Evolutionary conservation across 2,888 invertebrate genomes (phyloP).

Genomic region (Drosophila gaucha): DNA sequence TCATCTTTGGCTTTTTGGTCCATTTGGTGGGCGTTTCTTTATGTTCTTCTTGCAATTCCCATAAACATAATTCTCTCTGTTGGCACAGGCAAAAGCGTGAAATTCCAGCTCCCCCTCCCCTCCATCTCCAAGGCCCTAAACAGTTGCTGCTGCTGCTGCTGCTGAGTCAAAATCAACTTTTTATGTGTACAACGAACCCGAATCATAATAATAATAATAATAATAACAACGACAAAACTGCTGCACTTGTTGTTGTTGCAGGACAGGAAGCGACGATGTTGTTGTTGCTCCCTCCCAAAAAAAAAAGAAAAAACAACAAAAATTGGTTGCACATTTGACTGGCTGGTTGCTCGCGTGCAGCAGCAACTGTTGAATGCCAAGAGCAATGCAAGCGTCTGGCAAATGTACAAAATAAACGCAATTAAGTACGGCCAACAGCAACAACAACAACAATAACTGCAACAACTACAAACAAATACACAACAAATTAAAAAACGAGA

Average conservation of each 20-base stretch:
- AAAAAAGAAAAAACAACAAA: conserved; percentile 35
- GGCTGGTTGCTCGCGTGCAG: conserved; percentile 68
- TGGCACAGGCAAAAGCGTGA: conserved; percentile 65
- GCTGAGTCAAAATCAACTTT: conserved; percentile 56
- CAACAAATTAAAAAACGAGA: conserved; percentile 56
- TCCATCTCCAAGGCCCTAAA: conserved; percentile 43
- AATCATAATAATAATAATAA: conserved; percentile 59
- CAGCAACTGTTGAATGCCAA: conserved; percentile 67
- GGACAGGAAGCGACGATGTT: conserved; percentile 64
- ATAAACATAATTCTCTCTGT: conserved; percentile 70
- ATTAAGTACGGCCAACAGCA: conserved; percentile 57
- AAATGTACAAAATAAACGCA: conserved; percentile 59
- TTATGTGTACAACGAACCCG: conserved; percentile 73
- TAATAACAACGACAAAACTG: conserved; percentile 39
- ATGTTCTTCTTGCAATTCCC: conserved; percentile 35
- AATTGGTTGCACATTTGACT: conserved; percentile 74
- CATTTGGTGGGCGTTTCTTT: conserved; percentile 60
- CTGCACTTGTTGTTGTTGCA: conserved; percentile 45
- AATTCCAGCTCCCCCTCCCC: conserved; percentile 41
- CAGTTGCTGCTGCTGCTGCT: conserved; percentile 33
- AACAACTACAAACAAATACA: conserved; percentile 29
- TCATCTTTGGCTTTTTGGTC: conserved; percentile 20
- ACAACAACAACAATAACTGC: conserved; percentile 6
- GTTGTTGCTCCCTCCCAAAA: conserved; percentile 29
- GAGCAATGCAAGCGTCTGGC: conserved; percentile 56